Base-by-base conservation (phyloP, 2,797 vertebrate genomes). In the Passerculus sandwichensis region DNA sequence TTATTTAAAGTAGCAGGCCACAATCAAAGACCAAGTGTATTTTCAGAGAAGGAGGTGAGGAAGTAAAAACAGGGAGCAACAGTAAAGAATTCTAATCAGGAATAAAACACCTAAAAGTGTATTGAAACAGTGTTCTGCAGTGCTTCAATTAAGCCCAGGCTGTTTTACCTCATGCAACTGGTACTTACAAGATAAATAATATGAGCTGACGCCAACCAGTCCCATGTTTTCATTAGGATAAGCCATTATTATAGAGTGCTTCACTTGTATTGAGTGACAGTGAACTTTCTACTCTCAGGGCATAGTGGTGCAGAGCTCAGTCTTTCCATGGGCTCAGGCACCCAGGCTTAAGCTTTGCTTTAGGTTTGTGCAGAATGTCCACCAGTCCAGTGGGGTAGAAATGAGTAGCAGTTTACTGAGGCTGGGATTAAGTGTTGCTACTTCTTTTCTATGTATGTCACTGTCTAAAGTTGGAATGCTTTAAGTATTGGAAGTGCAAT, bases 1-100 rank as follows among this genome's bases (percentile, higher is more conserved):
- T 96, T 95, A 92, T 92, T 95, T 94, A 85, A 93, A 93, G 64
- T 82, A 94, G 70, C 86, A 92, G 60, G 50, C 45, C 59, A 84
- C 76, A 95, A 85, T 94, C 77, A 95, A 97, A 96, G 85, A 91
- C 74, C 3, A 9, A 95, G 50, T 64, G 54, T 92, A 74, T 93
- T 97, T 96, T 90, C 85, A 77, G 72, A 69, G 44, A 64, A 89
- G 80, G 76, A 93, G 45, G 89, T 71, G 86, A 94, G 82, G 59
- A 91, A 89, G 85, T 91, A 53, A 92, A 94, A 95, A 86, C 64
- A 72, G 60, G 73, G 79, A 91, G 57, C 40, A 79, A 79, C 80
- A 95, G 53, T 89, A 85, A 95, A 93, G 92, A 88, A 84, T 81
- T 89, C 62, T 84, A 89, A 92, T 94, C 85, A 83, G 82, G 88